Evolutionary conservation across 2,888 invertebrate genomes (phyloP).

Genomic region (Tiliacea citrago): DNA sequence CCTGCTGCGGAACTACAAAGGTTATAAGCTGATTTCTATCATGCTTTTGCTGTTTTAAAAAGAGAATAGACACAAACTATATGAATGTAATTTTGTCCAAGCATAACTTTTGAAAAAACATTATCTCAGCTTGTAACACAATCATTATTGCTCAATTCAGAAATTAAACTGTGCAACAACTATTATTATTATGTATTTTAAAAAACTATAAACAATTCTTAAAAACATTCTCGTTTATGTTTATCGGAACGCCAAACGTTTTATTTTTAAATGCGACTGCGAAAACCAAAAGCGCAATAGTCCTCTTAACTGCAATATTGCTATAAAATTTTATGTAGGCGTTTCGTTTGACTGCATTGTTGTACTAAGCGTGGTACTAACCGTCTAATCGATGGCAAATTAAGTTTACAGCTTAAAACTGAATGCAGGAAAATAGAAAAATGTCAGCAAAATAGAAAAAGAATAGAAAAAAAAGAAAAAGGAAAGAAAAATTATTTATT

Average conservation of each 20-base stretch:
- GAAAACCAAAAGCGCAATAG: conserved; percentile 37
- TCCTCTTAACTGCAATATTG: conserved; percentile 54
- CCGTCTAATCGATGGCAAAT: conserved; percentile 37
- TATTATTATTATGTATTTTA: not conserved
- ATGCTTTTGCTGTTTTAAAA: not conserved
- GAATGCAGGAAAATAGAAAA: conserved; percentile 11
- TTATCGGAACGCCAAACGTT: conserved; percentile 8
- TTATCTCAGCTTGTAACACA: no score
- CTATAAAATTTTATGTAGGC: conserved; percentile 62
- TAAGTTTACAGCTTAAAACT: conserved; percentile 20
- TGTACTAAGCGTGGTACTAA: conserved; percentile 24
- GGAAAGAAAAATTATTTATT: no score
- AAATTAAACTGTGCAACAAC: not conserved
- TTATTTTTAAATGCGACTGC: conserved; percentile 28
- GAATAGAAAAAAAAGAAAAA: no score
- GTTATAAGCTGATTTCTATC: conserved; percentile 52
- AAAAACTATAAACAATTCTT: conserved; percentile 15
- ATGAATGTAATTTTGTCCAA: not conserved
- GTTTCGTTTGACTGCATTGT: conserved; percentile 43
- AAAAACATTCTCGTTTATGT: conserved; percentile 20
- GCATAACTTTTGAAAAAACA: not conserved
- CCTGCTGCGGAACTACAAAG: conserved; percentile 49
- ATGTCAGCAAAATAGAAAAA: no score
- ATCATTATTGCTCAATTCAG: not conserved
- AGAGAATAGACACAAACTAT: not conserved